Base-by-base conservation (phyloP, 1,140 invertebrate species). In the Pogonomyrmex californicus region DNA sequence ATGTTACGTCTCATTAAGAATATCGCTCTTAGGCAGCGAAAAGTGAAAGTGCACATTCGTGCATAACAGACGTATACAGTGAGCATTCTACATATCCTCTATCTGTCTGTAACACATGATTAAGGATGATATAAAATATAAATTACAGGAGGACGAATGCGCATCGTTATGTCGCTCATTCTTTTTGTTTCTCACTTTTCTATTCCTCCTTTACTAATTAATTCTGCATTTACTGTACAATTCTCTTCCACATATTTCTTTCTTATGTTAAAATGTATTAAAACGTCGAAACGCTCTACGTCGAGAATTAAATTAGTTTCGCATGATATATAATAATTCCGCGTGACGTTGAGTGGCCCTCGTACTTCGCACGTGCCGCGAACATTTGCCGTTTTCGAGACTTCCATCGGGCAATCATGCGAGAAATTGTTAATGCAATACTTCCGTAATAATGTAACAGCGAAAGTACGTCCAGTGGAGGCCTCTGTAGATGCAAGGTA, bases 401-500 rank as follows among this genome's bases (percentile, higher is more conserved):
- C 38, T 71, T 60, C 38, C 5, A 71, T 71, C n/a, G 38, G 36
- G n/a, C n/a, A 47, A 58, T 71, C 51, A 44, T 82, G 66, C 63
- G 66, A 71, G 36, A 71, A 71, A 71, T 51, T 77, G 65, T 44
- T 60, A 82, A 82, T 82, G 66, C 41, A 73, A 82, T 36, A 82
- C 79, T 82, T 82, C 79, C 66, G 51, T 73, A 75, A 77, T 85
- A 78, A 86, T 78, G 82, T 88, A 86, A 90, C 82, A 77, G 83
- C 85, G 78, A 86, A 87, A 85, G 58, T 79, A 81, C 66, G 66
- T 91, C 87, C 23, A 65, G 79, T 89, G 86, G 90, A 86, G 90
- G 88, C 73, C 78, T 88, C 87, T 89, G 79, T 81, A 82, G 65
- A 82, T 41, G 62, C 73, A 54, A 63, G 62, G 65, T 60, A 86